phyloP scores from a whole-genome alignment of 2,113 vertebrate genomes.

The Marcusenius ussheri region DNA sequence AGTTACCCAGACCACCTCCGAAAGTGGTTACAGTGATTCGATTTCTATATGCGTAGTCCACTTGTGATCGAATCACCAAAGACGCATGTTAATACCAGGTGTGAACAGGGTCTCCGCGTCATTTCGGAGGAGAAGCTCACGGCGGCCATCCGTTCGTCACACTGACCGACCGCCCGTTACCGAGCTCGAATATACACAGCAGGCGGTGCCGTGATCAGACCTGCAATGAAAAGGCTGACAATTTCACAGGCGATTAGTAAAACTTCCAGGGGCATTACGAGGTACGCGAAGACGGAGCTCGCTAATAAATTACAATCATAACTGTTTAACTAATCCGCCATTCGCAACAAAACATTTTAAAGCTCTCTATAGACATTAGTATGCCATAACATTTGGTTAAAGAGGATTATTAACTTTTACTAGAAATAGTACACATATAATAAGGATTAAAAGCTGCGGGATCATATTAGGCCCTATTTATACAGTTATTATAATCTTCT shows the following conservation, averaged over 20 bases:
- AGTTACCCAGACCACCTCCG: no score
- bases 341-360: background rate
- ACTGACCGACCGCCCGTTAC: no score
- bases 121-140: no score
- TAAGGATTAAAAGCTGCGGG: background rate
- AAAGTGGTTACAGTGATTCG: no score
- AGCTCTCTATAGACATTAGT: background rate
- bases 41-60: no score
- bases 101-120: no score
- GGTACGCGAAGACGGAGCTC: background rate
- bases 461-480: background rate
- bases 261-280: background rate
- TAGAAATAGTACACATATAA: background rate
- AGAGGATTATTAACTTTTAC: background rate
- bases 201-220: background rate
- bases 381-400: background rate
- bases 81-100: no score
- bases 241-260: background rate
- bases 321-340: background rate
- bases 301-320: background rate
- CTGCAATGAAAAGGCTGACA: background rate
- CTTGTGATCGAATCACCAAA: no score
- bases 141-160: no score
- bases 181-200: background rate
- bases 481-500: background rate